Evolutionary conservation across 2,113 vertebrate species (phyloP).

Genomic region (Burhinus bistriatus): DNA sequence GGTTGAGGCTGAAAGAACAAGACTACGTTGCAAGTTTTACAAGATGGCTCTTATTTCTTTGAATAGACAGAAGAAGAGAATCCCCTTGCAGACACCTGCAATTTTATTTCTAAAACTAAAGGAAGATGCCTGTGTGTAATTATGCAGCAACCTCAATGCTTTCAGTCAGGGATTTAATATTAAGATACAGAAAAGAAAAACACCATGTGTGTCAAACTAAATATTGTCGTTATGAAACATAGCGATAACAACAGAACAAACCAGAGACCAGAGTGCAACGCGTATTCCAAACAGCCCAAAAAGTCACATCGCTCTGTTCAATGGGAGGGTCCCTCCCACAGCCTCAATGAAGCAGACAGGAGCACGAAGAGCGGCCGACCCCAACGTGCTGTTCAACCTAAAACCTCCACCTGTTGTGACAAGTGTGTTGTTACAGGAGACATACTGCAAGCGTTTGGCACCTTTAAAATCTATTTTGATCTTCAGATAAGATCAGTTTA

Average conservation of each 20-base stretch:
- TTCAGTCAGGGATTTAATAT: background rate
- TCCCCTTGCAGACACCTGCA: background rate
- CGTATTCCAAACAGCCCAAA: background rate
- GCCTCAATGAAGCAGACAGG: background rate
- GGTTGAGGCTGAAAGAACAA: background rate
- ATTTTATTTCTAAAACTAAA: background rate
- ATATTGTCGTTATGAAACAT: background rate
- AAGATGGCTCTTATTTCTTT: background rate
- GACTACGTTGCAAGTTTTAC: background rate
- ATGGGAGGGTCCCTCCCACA: background rate
- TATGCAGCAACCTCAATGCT: background rate
- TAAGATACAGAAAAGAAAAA: background rate
- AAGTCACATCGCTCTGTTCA: background rate
- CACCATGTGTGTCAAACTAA: background rate
- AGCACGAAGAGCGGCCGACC: rapidly evolving
- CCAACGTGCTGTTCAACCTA: background rate
- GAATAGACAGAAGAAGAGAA: background rate
- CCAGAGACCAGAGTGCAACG: background rate
- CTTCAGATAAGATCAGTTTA: conserved; percentile 37
- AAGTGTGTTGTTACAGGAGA: background rate
- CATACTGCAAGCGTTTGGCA: background rate
- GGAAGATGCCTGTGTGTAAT: background rate
- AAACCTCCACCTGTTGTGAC: background rate
- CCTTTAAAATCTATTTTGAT: conserved; percentile 31
- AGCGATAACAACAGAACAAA: background rate